Conservation (phyloP, 1,140 invertebrate genomes). For the Oreohelix idahoensis region DNA sequence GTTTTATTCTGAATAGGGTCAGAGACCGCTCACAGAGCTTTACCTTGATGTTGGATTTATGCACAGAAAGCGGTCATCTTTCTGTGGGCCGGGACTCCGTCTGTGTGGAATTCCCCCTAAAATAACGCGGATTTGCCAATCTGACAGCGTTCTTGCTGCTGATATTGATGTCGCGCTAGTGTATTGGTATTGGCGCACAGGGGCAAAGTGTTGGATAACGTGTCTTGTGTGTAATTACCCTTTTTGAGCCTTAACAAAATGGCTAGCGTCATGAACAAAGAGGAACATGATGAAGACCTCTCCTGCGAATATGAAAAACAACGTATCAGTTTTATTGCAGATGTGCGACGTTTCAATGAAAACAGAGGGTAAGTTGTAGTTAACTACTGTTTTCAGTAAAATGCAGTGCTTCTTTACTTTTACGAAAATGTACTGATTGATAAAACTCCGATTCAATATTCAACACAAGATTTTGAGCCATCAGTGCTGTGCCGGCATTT, state of each 20-base stretch:
- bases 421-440: no score
- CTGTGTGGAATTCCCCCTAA: conserved; percentile 62
- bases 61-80: conserved; percentile 54
- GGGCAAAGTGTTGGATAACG: not conserved
- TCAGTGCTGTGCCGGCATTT: no score
- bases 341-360: conserved; percentile 87
- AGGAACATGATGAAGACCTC: conserved; percentile 60
- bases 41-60: conserved; percentile 40
- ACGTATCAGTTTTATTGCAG: conserved; percentile 83
- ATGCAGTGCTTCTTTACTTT: no score
- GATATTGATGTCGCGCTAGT: conserved; percentile 60
- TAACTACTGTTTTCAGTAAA: conserved; percentile 21
- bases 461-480: no score
- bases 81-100: conserved; percentile 48
- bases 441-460: no score
- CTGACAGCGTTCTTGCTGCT: conserved; percentile 59
- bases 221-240: conserved; percentile 1
- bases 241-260: conserved; percentile 70
- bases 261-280: conserved; percentile 82
- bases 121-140: conserved; percentile 67
- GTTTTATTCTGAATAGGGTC: not conserved
- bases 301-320: conserved; percentile 81
- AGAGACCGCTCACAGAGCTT: not conserved
- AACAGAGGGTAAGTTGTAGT: conserved; percentile 84
- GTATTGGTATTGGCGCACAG: conserved; percentile 43